These are phyloP conservation scores for Parazoanthus atlanticus DNA, from an alignment of 92 coral and sea anemone genomes.

Conservation along the genomic window DNA sequence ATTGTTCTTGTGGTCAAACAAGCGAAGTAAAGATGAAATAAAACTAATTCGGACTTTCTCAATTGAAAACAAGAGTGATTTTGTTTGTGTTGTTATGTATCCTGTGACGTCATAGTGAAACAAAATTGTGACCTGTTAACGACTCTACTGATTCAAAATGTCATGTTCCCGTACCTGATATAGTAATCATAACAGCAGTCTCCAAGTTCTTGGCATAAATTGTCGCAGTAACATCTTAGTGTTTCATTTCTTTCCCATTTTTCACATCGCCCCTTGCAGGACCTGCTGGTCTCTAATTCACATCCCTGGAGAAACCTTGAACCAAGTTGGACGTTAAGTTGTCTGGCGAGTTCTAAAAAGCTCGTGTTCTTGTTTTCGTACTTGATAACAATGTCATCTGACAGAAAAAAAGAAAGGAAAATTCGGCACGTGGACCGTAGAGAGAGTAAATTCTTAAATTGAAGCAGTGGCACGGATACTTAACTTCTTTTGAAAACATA, in stretches of 20 bases:
- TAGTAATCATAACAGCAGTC: slow-evolving; percentile 12
- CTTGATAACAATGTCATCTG: slow-evolving; percentile 16
- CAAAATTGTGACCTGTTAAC: not conserved
- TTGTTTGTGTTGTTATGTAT: too few relatives aligned
- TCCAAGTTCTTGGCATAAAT: not conserved
- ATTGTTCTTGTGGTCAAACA: too few relatives aligned
- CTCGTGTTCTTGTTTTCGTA: not conserved
- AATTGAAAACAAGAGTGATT: too few relatives aligned
- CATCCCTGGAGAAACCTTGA: not conserved
- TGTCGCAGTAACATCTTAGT: slow-evolving; percentile 2
- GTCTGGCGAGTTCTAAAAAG: not conserved
- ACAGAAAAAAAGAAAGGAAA: not conserved
- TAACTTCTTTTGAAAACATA: too few relatives aligned
- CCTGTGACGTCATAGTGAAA: too few relatives aligned
- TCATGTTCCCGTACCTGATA: not conserved
- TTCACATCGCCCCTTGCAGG: not conserved
- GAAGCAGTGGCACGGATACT: not conserved
- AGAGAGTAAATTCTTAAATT: too few relatives aligned
- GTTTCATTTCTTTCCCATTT: not conserved
- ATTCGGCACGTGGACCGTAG: not conserved
- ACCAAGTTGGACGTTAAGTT: not conserved
- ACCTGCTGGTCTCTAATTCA: not conserved
- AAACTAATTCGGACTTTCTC: too few relatives aligned
- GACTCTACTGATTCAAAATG: not conserved
- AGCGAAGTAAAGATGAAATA: too few relatives aligned